Conservation (phyloP, 1,140 invertebrate genomes). For the Carcinoscorpius rotundicauda region DNA sequence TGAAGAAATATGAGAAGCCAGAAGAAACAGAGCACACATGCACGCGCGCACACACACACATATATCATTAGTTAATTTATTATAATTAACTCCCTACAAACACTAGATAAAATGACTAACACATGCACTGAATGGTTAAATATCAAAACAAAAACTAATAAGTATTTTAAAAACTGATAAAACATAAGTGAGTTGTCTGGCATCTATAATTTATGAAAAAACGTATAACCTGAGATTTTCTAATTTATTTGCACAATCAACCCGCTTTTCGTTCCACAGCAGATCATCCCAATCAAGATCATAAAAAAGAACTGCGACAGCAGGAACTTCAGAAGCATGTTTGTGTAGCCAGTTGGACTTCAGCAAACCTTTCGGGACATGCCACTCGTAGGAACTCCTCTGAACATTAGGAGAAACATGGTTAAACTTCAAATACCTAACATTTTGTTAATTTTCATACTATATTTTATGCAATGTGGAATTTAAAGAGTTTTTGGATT, state of each 20-base stretch:
- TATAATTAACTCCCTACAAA: too few species aligned
- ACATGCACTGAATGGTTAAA: too few species aligned
- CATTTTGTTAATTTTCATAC: conserved; percentile 1
- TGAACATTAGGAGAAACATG: conserved; percentile 30
- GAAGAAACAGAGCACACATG: too few species aligned
- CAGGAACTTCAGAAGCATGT: conserved; percentile 77
- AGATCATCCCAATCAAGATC: conserved; percentile 95
- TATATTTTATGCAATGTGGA: conserved; percentile 3
- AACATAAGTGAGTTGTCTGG: too few species aligned
- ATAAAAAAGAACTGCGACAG: conserved; percentile 86
- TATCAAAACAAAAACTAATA: too few species aligned
- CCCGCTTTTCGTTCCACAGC: conserved; percentile 84
- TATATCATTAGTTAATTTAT: too few species aligned
- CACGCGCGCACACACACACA: too few species aligned
- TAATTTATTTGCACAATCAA: conserved; percentile 78
- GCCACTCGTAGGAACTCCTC: conserved; percentile 86
- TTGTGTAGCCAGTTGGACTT: conserved; percentile 94
- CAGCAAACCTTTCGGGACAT: conserved; percentile 89
- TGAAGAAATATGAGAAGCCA: too few species aligned
- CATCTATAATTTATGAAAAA: too few species aligned
- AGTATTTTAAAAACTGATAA: too few species aligned
- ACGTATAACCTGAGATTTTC: too few species aligned
- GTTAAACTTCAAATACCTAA: conserved; percentile 8
- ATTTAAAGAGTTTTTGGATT: neutral
- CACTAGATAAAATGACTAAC: too few species aligned